Base-by-base conservation (phyloP, 1,140 invertebrate genomes). In the Liolophura sinensis region DNA sequence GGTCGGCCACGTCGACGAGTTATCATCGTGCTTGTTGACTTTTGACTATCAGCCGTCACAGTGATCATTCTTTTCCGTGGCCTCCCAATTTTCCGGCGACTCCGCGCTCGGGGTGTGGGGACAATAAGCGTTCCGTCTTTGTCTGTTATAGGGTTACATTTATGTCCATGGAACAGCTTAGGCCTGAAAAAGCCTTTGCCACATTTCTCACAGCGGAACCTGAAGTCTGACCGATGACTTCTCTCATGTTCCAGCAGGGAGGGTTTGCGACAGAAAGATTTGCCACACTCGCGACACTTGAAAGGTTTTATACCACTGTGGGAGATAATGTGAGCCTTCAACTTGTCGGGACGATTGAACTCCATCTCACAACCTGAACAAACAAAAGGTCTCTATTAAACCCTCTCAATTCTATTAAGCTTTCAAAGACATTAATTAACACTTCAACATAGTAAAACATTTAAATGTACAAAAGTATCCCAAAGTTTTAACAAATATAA, bases 311-410 rank as follows among this genome's bases (percentile, higher is more conserved):
- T 66, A 18, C 86, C 86, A 70, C 80, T 84, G 70, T 85, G 83
- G 3, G 82, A 76, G 18, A 84, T 75, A 51, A 85, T 82, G 74
- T 84, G 80, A 9, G 84, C 78, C 67, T 86, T 86, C 48, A 86
- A 71, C 70, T 85, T 87, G 79, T 88, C 87, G 50, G 86, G 82
- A 60, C 87, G 67, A 67, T 85, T 89, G 73, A 92, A 92, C 76
- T 91, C 90, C 75, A 89, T 89, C 68, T 83, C 86, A 74, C 91
- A 92, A 14, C 89, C 89, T 84, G 67, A 3, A 75, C 70, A 54
- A 31, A 61, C 5, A 50, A n/a, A 48, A 9, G 3, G 46, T 46
- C 48, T 5, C 15, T 27, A 20, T 9, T 48, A 47, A 12, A 50
- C n/a, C 49, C n/a, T n/a, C n/a, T n/a, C 31, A 40, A 40, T 9